Evolutionary conservation across 2,888 invertebrate genomes (phyloP).

Genomic region (Zygogramma bicolorata): DNA sequence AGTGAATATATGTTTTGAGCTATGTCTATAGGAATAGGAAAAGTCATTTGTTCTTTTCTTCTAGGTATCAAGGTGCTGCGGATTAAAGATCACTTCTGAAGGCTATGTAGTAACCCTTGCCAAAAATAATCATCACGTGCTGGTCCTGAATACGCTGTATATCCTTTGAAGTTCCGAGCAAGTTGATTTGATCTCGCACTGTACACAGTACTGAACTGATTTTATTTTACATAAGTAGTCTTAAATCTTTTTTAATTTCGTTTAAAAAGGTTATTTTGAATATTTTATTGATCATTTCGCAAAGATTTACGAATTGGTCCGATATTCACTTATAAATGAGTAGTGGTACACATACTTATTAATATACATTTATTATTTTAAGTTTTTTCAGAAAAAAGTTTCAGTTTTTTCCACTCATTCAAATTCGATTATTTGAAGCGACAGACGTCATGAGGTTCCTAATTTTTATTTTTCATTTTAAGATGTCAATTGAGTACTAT

Average conservation of each 20-base stretch:
- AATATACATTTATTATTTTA: constrained; percentile 32
- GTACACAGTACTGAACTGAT: constrained; percentile 66
- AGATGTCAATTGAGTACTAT: constrained; percentile 49
- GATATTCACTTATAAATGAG: constrained; percentile 18
- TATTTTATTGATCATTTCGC: constrained; percentile 41
- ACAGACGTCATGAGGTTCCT: constrained; percentile 58
- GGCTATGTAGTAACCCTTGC: constrained; percentile 96
- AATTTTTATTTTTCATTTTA: constrained; percentile 46
- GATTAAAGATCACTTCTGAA: constrained; percentile 96
- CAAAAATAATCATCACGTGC: constrained; percentile 98
- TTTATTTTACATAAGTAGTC: constrained; percentile 54
- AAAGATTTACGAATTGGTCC: constrained; percentile 30
- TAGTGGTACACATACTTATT: constrained; percentile 45
- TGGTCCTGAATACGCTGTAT: constrained; percentile 94
- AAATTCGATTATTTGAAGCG: constrained; percentile 55
- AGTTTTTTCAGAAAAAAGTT: constrained; percentile 38
- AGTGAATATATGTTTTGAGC: too few relatives aligned
- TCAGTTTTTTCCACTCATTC: constrained; percentile 40
- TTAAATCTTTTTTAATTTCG: constrained; percentile 47
- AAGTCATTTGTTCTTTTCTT: constrained; percentile 47
- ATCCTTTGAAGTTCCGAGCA: constrained; percentile 80
- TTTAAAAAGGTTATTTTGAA: constrained; percentile 38
- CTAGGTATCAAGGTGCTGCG: constrained; percentile 97
- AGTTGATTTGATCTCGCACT: constrained; percentile 67
- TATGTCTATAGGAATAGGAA: too few relatives aligned